Evolutionary conservation across 2,888 invertebrate genomes (phyloP), one percentile per base, ranked within the genome.

Genomic region (Cephus rjabovi): DNA sequence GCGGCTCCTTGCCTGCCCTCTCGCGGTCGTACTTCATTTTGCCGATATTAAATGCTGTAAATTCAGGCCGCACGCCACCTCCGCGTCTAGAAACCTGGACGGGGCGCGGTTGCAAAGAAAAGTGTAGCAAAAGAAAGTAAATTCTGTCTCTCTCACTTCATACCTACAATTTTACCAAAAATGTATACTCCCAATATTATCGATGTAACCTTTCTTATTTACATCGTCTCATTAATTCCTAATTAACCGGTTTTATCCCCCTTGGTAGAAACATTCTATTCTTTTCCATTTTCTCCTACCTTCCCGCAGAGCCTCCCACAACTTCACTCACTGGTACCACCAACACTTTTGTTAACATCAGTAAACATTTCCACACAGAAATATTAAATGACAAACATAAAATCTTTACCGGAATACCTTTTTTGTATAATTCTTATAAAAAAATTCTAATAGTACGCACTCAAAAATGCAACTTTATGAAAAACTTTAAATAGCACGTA

Each of bases 41-140:
- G 84, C 87, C 85, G 85, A 88, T 88, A 88, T 88, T 87, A 88
- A 88, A 87, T 83, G 86, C 87, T 88, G 87, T 88, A 88, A 88
- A 87, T 88, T 88, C 84, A 81, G 81, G 78, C 81, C 80, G 79
- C 75, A n/a, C 56, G 73, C 73, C 56, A 56, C 23, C 56, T 56
- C 56, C 56, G 56, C 56, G 56, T 56, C 56, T 23, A 56, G 23
- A 56, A 23, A 56, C 56, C 23, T 23, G 56, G 56, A 56, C 9
- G 23, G 23, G 56, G 23, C 40, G 40, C 56, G 56, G 56, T 56
- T 56, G 23, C 23, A 23, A 23, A 23, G 56, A 56, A 56, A 56
- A 56, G 15, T 15, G 15, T 56, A 9, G 56, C 56, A 12, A 73
- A 73, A 30, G 31, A 73, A 73, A 73, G 23, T 30, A 34, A 6